Conservation (phyloP, 2,888 invertebrate genomes). For the Acanthosepion lycidas region DNA sequence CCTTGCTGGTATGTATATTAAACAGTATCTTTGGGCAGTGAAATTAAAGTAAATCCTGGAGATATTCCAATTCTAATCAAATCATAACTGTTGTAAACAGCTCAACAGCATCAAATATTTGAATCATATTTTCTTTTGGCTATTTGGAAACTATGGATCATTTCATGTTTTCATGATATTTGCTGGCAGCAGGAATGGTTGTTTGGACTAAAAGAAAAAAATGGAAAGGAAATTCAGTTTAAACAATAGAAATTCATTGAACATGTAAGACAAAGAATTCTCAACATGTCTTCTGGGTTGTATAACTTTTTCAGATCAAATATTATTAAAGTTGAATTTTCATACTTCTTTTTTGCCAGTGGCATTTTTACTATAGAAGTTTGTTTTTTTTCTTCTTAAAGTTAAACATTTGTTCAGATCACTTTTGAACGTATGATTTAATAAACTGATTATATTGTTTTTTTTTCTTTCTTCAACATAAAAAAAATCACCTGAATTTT, state of each 20-base stretch:
- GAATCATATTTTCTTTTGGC: neutral
- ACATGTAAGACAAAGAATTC: neutral
- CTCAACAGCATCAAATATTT: neutral
- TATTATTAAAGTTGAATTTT: neutral
- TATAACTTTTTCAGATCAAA: neutral
- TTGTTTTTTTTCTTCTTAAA: conserved; percentile 3
- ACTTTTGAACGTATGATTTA: neutral
- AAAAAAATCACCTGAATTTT: neutral
- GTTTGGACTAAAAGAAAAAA: neutral
- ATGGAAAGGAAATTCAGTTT: neutral
- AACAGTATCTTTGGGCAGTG: neutral
- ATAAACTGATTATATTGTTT: neutral
- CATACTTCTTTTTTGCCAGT: neutral
- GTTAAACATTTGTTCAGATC: neutral
- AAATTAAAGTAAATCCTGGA: neutral
- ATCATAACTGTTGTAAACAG: neutral
- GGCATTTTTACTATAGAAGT: neutral
- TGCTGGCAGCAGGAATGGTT: conserved; percentile 35
- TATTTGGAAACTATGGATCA: neutral
- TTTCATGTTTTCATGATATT: neutral
- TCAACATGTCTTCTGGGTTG: neutral
- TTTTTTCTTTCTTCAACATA: neutral
- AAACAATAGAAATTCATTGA: neutral
- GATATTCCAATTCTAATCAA: no score
- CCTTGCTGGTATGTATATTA: no score